Conservation (phyloP, 2,113 vertebrate species). For the Ictalurus furcatus region DNA sequence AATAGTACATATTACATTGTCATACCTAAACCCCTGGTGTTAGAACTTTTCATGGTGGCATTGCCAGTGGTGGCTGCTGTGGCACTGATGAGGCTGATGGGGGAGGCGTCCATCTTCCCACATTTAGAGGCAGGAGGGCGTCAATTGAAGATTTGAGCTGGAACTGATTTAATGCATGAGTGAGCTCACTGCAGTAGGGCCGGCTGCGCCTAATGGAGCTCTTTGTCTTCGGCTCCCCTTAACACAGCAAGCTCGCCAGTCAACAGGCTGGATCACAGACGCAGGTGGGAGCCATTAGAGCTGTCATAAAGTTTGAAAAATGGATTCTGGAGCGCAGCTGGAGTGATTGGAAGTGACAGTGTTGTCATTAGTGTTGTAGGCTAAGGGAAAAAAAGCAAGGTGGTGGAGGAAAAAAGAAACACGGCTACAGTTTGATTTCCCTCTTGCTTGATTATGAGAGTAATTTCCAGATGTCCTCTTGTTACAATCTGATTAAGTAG, state of each 20-base stretch:
- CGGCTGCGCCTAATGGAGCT: constrained; percentile 85
- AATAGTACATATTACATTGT: background rate
- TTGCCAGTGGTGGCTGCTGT: background rate
- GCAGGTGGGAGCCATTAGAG: constrained; percentile 97
- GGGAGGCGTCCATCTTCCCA: constrained; percentile 12
- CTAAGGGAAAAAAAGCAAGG: constrained; percentile 59
- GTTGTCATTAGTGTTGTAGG: constrained; percentile 92
- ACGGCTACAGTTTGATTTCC: constrained; percentile 82
- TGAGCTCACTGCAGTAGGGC: constrained; percentile 88
- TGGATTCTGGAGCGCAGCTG: constrained; percentile 83
- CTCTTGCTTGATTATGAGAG: constrained; percentile 83
- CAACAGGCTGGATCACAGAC: constrained; percentile 81
- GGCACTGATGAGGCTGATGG: constrained; percentile 13
- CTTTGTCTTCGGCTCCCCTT: constrained; percentile 90
- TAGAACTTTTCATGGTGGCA: background rate
- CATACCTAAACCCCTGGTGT: constrained; percentile 8
- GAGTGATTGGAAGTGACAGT: constrained; percentile 96
- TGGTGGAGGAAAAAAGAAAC: constrained; percentile 57
- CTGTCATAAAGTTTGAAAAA: constrained; percentile 99
- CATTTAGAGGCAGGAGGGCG: constrained; percentile 48
- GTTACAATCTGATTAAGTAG: constrained; percentile 76
- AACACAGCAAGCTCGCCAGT: constrained; percentile 85
- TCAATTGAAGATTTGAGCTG: constrained; percentile 74
- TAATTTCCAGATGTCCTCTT: constrained; percentile 86
- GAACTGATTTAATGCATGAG: constrained; percentile 97